These are phyloP conservation scores for Anagrus nilaparvatae DNA, from an alignment of 1,140 invertebrate species.

Conservation along the genomic window DNA sequence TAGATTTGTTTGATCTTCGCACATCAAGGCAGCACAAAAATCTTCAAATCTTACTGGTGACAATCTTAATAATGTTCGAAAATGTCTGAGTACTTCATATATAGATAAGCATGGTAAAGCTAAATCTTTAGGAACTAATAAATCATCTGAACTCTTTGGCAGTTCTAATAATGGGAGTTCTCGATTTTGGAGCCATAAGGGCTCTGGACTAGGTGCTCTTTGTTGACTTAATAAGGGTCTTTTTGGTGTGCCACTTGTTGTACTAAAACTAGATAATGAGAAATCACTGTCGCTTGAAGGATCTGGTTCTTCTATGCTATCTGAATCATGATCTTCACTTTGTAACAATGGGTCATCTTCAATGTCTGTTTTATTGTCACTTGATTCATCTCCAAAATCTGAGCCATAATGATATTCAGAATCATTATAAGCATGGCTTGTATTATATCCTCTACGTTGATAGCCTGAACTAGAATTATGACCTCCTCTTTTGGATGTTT, in stretches of 20 bases:
- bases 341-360: slow-evolving; percentile 57
- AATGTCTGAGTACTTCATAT: slow-evolving; percentile 90
- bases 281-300: slow-evolving; percentile 74
- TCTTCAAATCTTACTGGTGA: slow-evolving; percentile 94
- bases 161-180: slow-evolving; percentile 67
- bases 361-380: slow-evolving; percentile 66
- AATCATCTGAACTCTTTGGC: slow-evolving; percentile 83
- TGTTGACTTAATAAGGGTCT: slow-evolving; percentile 40
- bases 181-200: slow-evolving; percentile 73
- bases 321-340: slow-evolving; percentile 56
- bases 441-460: slow-evolving; percentile 60
- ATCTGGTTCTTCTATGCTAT: slow-evolving; percentile 51
- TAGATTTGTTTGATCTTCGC: slow-evolving; percentile 83
- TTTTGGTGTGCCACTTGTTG: slow-evolving; percentile 52
- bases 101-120: slow-evolving; percentile 74
- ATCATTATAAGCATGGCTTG: slow-evolving; percentile 63
- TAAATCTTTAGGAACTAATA: slow-evolving; percentile 67
- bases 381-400: slow-evolving; percentile 77
- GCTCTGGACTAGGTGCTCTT: slow-evolving; percentile 73
- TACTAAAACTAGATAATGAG: slow-evolving; percentile 68
- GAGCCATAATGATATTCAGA: slow-evolving; percentile 85
- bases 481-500: slow-evolving; percentile 31
- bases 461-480: slow-evolving; percentile 48
- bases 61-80: slow-evolving; percentile 76
- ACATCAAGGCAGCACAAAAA: slow-evolving; percentile 83